phyloP scores from a whole-genome alignment of 2,888 invertebrate genomes.

The Nowickia ferox region DNA sequence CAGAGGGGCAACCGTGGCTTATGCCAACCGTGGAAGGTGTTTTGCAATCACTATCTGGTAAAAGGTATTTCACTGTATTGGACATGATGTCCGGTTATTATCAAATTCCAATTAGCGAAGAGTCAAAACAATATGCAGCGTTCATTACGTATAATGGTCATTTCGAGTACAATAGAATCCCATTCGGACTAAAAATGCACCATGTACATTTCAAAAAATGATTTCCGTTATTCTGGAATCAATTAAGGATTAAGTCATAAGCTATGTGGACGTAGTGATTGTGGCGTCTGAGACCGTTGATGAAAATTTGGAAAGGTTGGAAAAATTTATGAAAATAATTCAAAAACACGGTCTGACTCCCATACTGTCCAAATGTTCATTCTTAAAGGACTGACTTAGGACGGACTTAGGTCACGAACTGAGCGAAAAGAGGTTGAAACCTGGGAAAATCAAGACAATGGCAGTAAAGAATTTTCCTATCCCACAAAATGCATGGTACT shows the following conservation, averaged over 20 bases:
- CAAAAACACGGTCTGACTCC: too few species aligned
- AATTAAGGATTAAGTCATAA: slow-evolving; percentile 52
- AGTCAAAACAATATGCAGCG: too few species aligned
- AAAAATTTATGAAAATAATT: too few species aligned
- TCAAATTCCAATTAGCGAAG: too few species aligned
- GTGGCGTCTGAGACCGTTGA: slow-evolving; percentile 4
- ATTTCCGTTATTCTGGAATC: slow-evolving; percentile 44
- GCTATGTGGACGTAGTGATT: slow-evolving; percentile 31
- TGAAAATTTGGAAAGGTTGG: too few species aligned
- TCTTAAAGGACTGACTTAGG: too few species aligned
- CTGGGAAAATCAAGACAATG: slow-evolving; percentile 74
- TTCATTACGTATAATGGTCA: too few species aligned
- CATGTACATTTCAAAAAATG: slow-evolving; percentile 78
- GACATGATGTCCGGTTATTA: too few species aligned
- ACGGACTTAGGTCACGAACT: slow-evolving; percentile 33
- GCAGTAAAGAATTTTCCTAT: slow-evolving; percentile 62
- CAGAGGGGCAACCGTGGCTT: too few species aligned
- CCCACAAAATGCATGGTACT: slow-evolving; percentile 66
- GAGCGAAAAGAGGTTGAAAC: slow-evolving; percentile 71
- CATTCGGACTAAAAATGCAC: slow-evolving; percentile 74
- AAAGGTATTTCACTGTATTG: slow-evolving; percentile 45
- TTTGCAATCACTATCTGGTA: slow-evolving; percentile 76
- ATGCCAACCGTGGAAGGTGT: too few species aligned
- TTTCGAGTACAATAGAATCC: slow-evolving; percentile 51
- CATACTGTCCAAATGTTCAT: too few species aligned